Conservation (phyloP, 2,888 invertebrate species). For the Euclidia mi region DNA sequence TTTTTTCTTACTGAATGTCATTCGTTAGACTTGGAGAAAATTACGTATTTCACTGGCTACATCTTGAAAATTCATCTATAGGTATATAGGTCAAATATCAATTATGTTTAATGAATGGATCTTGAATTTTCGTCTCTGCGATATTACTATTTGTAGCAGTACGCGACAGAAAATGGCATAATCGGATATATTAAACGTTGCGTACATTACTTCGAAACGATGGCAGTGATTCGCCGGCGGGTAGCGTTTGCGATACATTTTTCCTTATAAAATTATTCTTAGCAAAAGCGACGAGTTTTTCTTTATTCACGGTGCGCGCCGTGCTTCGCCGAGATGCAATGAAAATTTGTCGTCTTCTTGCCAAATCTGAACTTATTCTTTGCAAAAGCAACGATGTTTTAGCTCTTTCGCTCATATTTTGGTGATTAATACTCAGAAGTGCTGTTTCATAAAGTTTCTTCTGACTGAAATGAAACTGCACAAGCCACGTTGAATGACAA, state of each 20-base stretch:
- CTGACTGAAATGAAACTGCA: slow-evolving; percentile 57
- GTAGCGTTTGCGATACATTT: slow-evolving; percentile 65
- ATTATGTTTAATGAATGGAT: slow-evolving; percentile 7
- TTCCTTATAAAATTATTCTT: slow-evolving; percentile 79
- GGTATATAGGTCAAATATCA: slow-evolving; percentile 6
- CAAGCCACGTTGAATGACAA: slow-evolving; percentile 54
- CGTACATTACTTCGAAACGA: slow-evolving; percentile 64
- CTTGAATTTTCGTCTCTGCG: not conserved
- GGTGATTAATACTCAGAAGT: slow-evolving; percentile 61
- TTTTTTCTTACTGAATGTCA: not conserved
- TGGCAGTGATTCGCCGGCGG: slow-evolving; percentile 71
- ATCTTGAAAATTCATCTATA: not conserved
- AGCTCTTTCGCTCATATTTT: slow-evolving; percentile 64
- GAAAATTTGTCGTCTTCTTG: slow-evolving; percentile 82
- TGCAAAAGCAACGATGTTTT: slow-evolving; percentile 67
- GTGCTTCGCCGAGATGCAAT: slow-evolving; percentile 74
- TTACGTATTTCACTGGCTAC: slow-evolving; percentile 8
- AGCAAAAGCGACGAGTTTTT: slow-evolving; percentile 67
- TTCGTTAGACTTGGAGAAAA: not conserved
- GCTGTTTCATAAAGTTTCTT: slow-evolving; percentile 60
- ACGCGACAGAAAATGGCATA: slow-evolving; percentile 50
- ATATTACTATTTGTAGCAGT: slow-evolving; percentile 11
- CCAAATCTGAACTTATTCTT: slow-evolving; percentile 81
- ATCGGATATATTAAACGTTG: slow-evolving; percentile 64
- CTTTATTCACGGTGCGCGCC: slow-evolving; percentile 78